Percentiles rank a stretch among this genome's conserved stretches.
phyloP scores from a whole-genome alignment of 2,888 invertebrate genomes.

The Synergus laeviventris region DNA sequence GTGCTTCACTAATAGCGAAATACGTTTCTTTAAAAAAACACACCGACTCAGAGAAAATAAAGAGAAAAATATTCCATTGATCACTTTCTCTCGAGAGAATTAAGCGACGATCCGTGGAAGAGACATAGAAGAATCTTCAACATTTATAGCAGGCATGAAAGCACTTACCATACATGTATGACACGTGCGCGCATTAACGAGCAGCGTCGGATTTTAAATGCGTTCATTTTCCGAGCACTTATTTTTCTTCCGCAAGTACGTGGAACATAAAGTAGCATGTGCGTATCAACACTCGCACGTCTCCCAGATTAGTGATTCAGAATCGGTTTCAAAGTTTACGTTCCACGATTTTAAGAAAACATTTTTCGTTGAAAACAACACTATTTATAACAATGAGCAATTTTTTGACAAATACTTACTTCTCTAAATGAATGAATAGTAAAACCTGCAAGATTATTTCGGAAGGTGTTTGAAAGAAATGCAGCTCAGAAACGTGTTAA shows the following conservation, averaged over 20 bases:
- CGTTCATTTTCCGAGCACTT: conserved; percentile 39
- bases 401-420: no score
- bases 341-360: not conserved
- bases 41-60: not conserved
- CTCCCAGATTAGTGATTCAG: not conserved
- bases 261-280: conserved; percentile 46
- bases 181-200: conserved; percentile 44
- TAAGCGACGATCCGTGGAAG: conserved; percentile 15
- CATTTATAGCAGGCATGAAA: conserved; percentile 44
- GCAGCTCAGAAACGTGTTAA: no score
- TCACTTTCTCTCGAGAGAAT: conserved; percentile 9
- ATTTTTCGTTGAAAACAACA: not conserved
- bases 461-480: no score
- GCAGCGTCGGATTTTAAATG: conserved; percentile 40
- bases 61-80: not conserved
- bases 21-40: not conserved
- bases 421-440: no score
- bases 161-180: conserved; percentile 43
- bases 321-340: not conserved
- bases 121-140: conserved; percentile 45
- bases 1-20: not conserved
- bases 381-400: no score
- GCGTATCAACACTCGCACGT: conserved; percentile 48
- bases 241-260: conserved; percentile 44
- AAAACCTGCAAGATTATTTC: no score